Conservation (phyloP, 2,888 invertebrate genomes). For the Scaeva pyrastri region DNA sequence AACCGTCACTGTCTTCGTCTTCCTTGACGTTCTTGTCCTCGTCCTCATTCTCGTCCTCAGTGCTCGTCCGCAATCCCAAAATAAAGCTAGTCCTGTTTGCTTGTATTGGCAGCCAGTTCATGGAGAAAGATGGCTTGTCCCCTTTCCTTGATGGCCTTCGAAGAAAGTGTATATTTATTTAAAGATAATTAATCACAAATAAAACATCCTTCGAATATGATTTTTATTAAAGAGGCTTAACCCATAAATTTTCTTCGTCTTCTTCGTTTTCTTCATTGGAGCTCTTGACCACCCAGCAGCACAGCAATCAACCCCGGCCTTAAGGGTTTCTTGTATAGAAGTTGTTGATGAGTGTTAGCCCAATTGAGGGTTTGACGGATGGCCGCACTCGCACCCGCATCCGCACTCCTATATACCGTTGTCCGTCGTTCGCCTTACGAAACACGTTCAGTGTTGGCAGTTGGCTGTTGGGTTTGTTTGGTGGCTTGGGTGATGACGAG, state of each 20-base stretch:
- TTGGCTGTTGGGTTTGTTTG: neutral
- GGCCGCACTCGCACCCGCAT: neutral
- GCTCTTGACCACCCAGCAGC: neutral
- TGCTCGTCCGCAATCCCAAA: too few species aligned
- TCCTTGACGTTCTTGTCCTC: neutral
- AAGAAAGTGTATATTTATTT: slow-evolving; percentile 63
- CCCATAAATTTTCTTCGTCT: slow-evolving; percentile 14
- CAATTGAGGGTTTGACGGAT: slow-evolving; percentile 42
- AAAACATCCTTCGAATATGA: slow-evolving; percentile 62
- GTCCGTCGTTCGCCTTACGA: neutral
- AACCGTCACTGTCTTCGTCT: slow-evolving; percentile 20
- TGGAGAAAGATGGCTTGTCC: neutral
- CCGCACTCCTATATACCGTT: too few species aligned
- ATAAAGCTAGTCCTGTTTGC: neutral
- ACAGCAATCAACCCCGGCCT: neutral
- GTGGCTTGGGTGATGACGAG: slow-evolving; percentile 31
- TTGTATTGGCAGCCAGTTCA: slow-evolving; percentile 2
- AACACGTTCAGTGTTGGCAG: neutral
- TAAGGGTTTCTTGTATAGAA: neutral
- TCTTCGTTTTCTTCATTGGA: too few species aligned
- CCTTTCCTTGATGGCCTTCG: neutral
- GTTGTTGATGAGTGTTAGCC: slow-evolving; percentile 14
- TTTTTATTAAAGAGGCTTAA: slow-evolving; percentile 51
- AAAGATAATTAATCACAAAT: slow-evolving; percentile 76
- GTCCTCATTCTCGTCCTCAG: neutral